Base-by-base conservation (phyloP, 2,113 vertebrate genomes). In the Bos indicus region DNA sequence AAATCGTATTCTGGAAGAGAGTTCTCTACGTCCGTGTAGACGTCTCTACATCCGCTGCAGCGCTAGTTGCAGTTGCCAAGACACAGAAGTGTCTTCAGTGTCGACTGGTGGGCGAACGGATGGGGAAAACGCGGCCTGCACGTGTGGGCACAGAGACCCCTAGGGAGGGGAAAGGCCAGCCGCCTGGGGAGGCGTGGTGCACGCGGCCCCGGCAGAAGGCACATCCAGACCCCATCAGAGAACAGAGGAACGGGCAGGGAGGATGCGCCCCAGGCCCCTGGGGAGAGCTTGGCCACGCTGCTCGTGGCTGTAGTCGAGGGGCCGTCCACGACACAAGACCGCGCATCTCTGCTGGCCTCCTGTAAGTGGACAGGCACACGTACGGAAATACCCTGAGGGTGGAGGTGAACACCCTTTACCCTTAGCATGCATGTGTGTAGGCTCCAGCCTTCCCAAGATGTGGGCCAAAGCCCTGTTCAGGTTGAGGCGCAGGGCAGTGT, bases 21-120 rank as follows among this genome's bases (percentile, higher is more conserved):
- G 1, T 1, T 16, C 43, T 36, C 40, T 19, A 1, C 12, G 2
- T 28, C 80, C n/a, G 0, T 6, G 3, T 3, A 16, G 30, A 16
- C 14, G 60, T 7, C 60, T 33, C 60, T 62, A 2, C 3, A 30
- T 16, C 60, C 30, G 0, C 5, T 8, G n/a, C n/a, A 3, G 5
- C 1, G 0, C 40, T 43, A 0, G 54, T 56, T 51, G 2, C 36
- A 0, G 6, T 4, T 5, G 60, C 51, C 36, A 7, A 13, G 36
- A 30, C 33, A 3, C 12, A 9, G 60, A 33, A 43, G 30, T 9
- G 23, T 1, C 19, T 9, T 62, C 6, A 36, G 8, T n/a, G 80
- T 67, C 1, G 5, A 17, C 21, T 1, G 2, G 16, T 36, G 15
- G 26, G 28, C 1, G 14, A 26, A 13, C 13, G 9, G 23, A 6